Percentiles rank a stretch among this genome's conserved stretches.
These are phyloP conservation scores for Hemitrygon akajei DNA, from an alignment of 2,797 vertebrate genomes.

Conservation along the genomic window DNA sequence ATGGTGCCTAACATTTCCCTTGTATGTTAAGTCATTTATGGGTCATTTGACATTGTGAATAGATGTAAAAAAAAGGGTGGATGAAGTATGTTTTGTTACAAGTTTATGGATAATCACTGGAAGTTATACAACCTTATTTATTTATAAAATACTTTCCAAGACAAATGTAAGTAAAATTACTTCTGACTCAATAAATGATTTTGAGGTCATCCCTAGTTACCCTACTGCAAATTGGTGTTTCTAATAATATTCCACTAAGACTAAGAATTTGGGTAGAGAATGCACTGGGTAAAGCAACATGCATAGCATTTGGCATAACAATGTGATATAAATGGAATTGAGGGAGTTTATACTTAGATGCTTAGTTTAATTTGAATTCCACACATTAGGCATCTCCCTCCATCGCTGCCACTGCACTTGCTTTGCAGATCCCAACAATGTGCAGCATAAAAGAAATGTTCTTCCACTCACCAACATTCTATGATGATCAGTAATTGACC, in stretches of 20 bases:
- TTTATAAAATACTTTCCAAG: neutral
- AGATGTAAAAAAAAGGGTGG: neutral
- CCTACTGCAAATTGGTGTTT: neutral
- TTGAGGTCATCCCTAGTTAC: too few relatives aligned
- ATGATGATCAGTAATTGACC: too few relatives aligned
- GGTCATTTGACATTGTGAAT: neutral
- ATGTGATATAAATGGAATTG: neutral
- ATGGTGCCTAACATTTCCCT: neutral
- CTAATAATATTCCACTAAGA: too few relatives aligned
- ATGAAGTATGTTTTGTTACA: neutral
- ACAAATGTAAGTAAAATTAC: neutral
- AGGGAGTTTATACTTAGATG: neutral
- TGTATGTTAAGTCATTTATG: neutral
- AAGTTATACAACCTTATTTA: neutral
- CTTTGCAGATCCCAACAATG: too few relatives aligned
- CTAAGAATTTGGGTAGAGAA: neutral
- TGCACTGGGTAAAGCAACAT: neutral
- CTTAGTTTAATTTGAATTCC: neutral
- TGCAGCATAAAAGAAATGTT: too few relatives aligned
- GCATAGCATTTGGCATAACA: neutral
- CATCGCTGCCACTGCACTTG: too few relatives aligned
- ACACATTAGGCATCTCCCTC: neutral
- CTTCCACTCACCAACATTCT: too few relatives aligned
- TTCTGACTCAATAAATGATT: conserved; percentile 5
- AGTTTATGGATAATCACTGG: neutral